phyloP scores from a whole-genome alignment of 2,113 vertebrate species.

The Stegostoma tigrinum region DNA sequence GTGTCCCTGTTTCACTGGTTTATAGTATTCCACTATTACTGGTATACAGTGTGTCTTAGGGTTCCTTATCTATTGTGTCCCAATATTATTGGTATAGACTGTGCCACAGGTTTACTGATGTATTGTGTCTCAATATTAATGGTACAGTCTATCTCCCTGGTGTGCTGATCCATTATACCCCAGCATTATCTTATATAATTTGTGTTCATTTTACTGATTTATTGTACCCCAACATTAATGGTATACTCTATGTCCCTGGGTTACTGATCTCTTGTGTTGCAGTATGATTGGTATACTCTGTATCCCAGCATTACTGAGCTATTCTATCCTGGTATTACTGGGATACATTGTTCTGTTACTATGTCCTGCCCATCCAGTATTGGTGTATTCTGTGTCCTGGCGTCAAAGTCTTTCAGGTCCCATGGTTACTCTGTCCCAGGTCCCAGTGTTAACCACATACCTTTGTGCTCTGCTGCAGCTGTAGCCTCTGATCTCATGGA shows the following conservation, averaged over 20 bases:
- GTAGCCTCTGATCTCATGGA: constrained; percentile 95
- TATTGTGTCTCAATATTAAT: too few relatives aligned
- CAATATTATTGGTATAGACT: too few relatives aligned
- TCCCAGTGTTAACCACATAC: constrained; percentile 48
- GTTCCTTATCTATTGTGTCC: too few relatives aligned
- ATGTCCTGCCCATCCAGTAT: background rate
- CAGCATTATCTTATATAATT: background rate
- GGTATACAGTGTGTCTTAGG: too few relatives aligned
- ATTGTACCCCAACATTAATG: too few relatives aligned
- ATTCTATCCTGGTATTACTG: background rate
- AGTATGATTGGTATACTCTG: background rate
- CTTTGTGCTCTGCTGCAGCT: constrained; percentile 90
- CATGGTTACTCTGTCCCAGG: background rate
- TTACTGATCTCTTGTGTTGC: background rate
- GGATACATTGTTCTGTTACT: background rate
- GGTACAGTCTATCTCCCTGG: background rate
- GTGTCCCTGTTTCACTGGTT: too few relatives aligned
- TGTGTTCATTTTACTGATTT: background rate
- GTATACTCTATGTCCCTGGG: background rate
- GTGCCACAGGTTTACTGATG: too few relatives aligned
- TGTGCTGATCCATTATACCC: background rate
- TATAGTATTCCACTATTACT: too few relatives aligned
- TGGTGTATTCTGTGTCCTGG: background rate
- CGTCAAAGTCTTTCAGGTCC: background rate
- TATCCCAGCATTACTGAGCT: background rate